phyloP scores from a whole-genome alignment of 2,113 vertebrate genomes.

The Bambusicola thoracicus region DNA sequence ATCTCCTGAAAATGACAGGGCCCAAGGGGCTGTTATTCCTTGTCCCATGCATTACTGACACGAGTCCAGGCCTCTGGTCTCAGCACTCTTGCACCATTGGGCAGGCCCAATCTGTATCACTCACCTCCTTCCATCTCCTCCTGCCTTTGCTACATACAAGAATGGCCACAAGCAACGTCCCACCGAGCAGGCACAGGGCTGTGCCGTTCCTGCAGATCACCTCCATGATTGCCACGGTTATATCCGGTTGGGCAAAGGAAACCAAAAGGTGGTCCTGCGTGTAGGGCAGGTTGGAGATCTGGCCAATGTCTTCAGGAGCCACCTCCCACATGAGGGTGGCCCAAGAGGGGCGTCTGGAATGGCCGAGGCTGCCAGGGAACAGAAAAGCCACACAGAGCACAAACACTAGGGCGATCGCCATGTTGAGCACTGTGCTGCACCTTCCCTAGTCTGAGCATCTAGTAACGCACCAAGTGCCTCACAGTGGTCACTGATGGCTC shows the following conservation, averaged over 20 bases:
- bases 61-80: too few relatives aligned
- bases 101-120: background rate
- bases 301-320: background rate
- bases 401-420: fast-evolving
- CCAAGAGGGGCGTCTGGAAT: fast-evolving
- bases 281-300: background rate
- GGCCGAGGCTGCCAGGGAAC: fast-evolving
- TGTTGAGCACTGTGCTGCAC: background rate
- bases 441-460: fast-evolving
- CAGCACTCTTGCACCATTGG: too few relatives aligned
- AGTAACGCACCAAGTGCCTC: too few relatives aligned
- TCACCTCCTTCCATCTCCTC: too few relatives aligned
- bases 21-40: too few relatives aligned
- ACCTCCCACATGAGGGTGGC: fast-evolving
- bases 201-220: background rate
- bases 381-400: background rate
- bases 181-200: fast-evolving
- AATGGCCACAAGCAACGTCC: background rate
- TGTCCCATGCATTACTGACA: too few relatives aligned
- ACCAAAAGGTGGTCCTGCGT: background rate
- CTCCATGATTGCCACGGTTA: background rate
- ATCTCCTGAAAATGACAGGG: too few relatives aligned
- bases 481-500: too few relatives aligned
- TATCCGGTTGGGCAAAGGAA: too few relatives aligned
- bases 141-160: background rate